Conservation (phyloP, 2,113 vertebrate species). For the Lophura nycthemera region DNA sequence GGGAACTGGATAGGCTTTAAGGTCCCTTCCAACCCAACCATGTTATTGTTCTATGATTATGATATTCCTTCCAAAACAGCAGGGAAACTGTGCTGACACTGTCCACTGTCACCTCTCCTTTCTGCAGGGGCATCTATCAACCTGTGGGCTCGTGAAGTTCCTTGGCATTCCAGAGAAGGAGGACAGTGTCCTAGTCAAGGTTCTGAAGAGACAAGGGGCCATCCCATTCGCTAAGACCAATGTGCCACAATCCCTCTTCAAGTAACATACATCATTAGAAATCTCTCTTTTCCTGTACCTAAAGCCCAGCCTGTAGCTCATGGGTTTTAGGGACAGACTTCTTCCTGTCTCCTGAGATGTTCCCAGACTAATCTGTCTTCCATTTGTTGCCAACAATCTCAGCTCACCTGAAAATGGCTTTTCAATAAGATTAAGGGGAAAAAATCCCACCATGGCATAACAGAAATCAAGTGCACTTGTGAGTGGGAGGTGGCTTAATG, state of each 20-base stretch:
- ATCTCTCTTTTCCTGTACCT: background rate
- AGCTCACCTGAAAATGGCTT: background rate
- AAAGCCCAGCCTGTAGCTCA: background rate
- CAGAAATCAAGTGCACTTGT: background rate
- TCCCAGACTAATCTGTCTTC: background rate
- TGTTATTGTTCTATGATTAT: too few relatives aligned
- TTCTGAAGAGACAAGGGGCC: constrained; percentile 88
- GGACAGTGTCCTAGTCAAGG: constrained; percentile 83
- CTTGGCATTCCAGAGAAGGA: constrained; percentile 61
- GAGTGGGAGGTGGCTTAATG: rapidly evolving
- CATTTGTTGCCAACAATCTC: background rate
- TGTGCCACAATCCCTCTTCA: constrained; percentile 81
- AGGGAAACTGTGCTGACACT: rapidly evolving
- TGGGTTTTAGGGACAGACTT: background rate
- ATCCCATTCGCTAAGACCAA: constrained; percentile 90
- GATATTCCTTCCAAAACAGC: background rate
- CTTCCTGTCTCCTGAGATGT: background rate
- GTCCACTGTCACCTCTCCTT: background rate
- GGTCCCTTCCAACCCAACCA: too few relatives aligned
- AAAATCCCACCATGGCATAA: rapidly evolving
- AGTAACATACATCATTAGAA: constrained; percentile 63
- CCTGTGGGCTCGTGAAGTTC: constrained; percentile 79
- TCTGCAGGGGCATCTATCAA: constrained; percentile 79
- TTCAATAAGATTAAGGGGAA: background rate
- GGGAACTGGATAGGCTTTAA: too few relatives aligned